A percentile compares a stretch with the other conserved stretches of the same genome.
Evolutionary conservation across 2,113 vertebrate genomes (phyloP).

Genomic region (Aptenodytes patagonicus): DNA sequence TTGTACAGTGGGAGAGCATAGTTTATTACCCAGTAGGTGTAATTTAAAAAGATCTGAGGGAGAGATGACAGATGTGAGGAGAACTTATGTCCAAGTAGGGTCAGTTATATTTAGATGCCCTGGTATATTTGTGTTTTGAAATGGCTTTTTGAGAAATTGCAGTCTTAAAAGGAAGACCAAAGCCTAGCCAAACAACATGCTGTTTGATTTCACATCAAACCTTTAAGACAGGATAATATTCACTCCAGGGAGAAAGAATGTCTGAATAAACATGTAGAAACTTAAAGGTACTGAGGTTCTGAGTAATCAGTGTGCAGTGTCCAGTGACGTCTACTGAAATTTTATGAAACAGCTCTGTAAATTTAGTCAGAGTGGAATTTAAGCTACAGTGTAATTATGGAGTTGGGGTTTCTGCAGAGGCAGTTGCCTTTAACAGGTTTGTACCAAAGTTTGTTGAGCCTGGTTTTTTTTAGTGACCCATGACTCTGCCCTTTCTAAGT

Average conservation of each 20-base stretch:
- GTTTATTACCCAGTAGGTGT: slow-evolving; percentile 40
- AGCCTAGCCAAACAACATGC: neutral
- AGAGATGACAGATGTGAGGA: slow-evolving; percentile 10
- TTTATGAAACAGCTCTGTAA: neutral
- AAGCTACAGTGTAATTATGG: neutral
- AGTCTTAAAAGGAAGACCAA: slow-evolving; percentile 10
- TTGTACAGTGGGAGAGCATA: neutral
- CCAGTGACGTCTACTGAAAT: neutral
- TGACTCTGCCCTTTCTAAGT: neutral
- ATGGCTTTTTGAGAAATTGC: slow-evolving; percentile 15
- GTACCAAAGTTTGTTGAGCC: neutral
- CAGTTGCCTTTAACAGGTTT: neutral
- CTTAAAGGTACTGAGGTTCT: neutral
- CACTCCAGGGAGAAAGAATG: neutral
- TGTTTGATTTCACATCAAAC: slow-evolving; percentile 51
- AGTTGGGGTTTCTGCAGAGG: neutral
- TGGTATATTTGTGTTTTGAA: slow-evolving; percentile 35
- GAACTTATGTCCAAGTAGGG: neutral
- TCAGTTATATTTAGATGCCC: slow-evolving; percentile 45
- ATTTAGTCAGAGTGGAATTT: neutral
- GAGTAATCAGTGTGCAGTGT: neutral
- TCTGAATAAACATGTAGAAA: slow-evolving; percentile 14
- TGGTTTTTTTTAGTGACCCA: neutral
- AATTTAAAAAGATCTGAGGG: slow-evolving; percentile 45
- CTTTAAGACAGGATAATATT: slow-evolving; percentile 24